Conservation (phyloP, 2,888 invertebrate genomes). For the Sabatieria punctata region DNA sequence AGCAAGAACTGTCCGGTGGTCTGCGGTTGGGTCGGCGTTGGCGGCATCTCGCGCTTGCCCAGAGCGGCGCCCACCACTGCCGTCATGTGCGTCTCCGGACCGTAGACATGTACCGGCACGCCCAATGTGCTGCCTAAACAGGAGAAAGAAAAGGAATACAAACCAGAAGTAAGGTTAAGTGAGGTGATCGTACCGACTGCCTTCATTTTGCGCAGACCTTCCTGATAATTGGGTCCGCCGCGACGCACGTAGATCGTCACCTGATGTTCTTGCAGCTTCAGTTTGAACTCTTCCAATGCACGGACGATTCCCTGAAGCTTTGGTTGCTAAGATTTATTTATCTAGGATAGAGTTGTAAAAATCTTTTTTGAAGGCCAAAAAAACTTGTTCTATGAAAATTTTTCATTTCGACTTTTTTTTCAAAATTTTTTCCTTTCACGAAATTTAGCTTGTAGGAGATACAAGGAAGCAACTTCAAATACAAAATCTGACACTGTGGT, state of each 20-base stretch:
- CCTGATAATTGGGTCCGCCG: conserved; percentile 97
- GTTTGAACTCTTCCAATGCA: conserved; percentile 79
- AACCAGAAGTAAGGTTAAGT: not conserved
- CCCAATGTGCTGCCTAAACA: conserved; percentile 46
- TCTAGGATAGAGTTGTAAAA: not conserved
- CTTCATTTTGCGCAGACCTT: conserved; percentile 81
- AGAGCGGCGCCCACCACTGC: conserved; percentile 96
- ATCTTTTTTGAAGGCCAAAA: no score
- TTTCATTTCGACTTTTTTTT: no score
- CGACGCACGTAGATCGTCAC: conserved; percentile 86
- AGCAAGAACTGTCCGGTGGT: conserved; percentile 76
- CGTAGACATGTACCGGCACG: conserved; percentile 81
- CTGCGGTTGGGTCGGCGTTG: conserved; percentile 45
- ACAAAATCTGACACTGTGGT: no score
- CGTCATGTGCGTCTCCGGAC: conserved; percentile 98
- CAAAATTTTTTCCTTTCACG: no score
- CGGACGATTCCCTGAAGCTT: conserved; percentile 63
- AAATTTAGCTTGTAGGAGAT: no score
- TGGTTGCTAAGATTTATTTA: not conserved
- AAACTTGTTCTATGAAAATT: no score
- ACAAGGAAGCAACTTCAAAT: no score
- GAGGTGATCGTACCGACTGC: conserved; percentile 46
- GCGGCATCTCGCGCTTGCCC: conserved; percentile 67
- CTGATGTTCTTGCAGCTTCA: conserved; percentile 68
- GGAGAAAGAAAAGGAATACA: conserved; percentile 5